Conservation (phyloP, 2,113 vertebrate species). For the Cariama cristata region DNA sequence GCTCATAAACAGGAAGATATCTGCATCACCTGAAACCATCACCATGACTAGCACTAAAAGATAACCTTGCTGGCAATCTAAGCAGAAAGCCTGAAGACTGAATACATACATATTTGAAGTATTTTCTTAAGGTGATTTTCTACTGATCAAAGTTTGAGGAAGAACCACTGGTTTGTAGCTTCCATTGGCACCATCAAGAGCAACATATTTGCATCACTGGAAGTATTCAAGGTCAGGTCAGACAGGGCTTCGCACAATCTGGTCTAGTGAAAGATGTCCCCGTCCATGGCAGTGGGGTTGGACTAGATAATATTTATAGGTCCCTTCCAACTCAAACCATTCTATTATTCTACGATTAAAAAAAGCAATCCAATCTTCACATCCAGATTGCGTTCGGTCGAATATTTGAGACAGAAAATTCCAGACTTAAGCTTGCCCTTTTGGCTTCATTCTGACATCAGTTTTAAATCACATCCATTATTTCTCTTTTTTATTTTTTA, state of each 20-base stretch:
- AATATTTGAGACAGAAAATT: not conserved
- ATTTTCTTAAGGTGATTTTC: not conserved
- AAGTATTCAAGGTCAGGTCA: not conserved
- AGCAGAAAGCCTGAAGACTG: not conserved
- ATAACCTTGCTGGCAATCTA: not conserved
- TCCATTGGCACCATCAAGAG: not conserved
- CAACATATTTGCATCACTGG: not conserved
- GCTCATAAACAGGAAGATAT: not conserved
- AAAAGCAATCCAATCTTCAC: not conserved
- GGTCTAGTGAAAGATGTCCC: not conserved
- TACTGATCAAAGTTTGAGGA: not conserved
- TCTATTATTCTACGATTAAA: not conserved
- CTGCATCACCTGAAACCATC: not conserved
- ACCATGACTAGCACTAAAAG: not conserved
- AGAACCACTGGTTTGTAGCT: not conserved
- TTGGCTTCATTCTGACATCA: not conserved
- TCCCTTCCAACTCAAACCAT: not conserved
- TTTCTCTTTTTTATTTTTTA: not conserved
- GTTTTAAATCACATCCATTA: not conserved
- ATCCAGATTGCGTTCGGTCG: not conserved
- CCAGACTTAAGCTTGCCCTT: not conserved
- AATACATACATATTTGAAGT: not conserved
- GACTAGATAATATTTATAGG: not conserved
- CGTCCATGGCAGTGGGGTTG: too few relatives aligned
- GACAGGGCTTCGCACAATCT: accelerated